Evolutionary conservation across 2,797 vertebrate species (phyloP).

Genomic region (Halcyon badia): DNA sequence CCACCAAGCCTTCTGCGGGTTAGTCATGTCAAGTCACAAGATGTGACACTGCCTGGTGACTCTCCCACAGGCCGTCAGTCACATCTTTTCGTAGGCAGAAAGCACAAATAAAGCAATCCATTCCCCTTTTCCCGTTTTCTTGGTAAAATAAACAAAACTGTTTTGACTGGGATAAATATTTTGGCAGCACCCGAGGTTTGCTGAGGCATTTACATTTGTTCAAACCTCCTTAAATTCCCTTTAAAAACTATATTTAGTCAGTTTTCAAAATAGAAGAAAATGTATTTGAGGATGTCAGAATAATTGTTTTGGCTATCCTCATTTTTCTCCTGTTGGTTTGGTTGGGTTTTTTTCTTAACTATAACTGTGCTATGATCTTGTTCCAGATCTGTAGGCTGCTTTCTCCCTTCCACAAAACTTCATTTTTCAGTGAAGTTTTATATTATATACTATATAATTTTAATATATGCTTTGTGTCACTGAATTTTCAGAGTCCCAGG

Average conservation of each 20-base stretch:
- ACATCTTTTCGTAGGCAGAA: neutral
- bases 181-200: neutral
- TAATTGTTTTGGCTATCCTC: neutral
- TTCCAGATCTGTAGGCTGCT: neutral
- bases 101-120: neutral
- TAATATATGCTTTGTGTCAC: neutral
- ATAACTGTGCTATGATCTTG: neutral
- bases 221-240: neutral
- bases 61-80: neutral
- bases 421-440: neutral
- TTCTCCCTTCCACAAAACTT: neutral
- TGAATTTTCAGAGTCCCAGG: neutral
- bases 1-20: neutral
- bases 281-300: neutral
- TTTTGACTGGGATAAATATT: neutral
- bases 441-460: neutral
- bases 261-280: neutral
- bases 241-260: neutral
- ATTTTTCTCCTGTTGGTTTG: neutral
- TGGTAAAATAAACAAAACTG: neutral
- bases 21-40: constrained; percentile 45
- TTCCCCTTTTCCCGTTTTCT: neutral
- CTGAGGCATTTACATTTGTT: neutral
- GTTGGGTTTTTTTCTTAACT: neutral
- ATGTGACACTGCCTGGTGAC: neutral